Percentiles rank a stretch among this genome's conserved stretches.
Conservation (phyloP, 2,888 invertebrate genomes). For the Lycia hirtaria region DNA sequence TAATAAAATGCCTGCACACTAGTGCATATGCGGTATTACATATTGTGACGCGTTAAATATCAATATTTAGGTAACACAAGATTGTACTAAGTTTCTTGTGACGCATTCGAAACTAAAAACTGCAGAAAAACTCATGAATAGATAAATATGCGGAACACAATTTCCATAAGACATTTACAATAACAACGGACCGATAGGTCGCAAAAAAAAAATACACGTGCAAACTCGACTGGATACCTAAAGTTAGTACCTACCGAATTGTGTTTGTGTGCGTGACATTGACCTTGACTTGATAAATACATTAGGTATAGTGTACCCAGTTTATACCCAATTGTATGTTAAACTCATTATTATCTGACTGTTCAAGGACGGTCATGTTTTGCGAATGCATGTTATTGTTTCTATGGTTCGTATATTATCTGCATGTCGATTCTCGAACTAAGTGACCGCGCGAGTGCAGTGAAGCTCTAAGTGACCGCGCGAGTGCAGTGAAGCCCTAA, state of each 20-base stretch:
- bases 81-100: neutral
- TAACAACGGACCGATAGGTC: constrained; percentile 21
- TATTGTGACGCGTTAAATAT: neutral
- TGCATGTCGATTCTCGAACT: no score
- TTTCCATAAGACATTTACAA: constrained; percentile 19
- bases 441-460: no score
- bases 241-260: constrained; percentile 31
- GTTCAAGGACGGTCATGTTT: no score
- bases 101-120: constrained; percentile 11
- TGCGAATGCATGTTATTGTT: no score
- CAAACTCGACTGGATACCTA: constrained; percentile 12
- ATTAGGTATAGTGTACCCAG: neutral
- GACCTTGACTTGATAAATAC: constrained; percentile 51
- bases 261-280: constrained; percentile 43
- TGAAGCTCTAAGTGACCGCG: no score
- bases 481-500: no score
- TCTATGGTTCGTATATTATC: no score
- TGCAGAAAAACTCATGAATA: constrained; percentile 18
- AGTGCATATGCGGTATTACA: no score
- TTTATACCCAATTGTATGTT: constrained; percentile 37
- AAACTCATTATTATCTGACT: constrained; percentile 58
- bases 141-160: constrained; percentile 25
- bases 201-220: constrained; percentile 31
- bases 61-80: neutral
- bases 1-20: no score